Evolutionary conservation across 1,140 invertebrate genomes (phyloP).

Genomic region (Tetraneura akinire): DNA sequence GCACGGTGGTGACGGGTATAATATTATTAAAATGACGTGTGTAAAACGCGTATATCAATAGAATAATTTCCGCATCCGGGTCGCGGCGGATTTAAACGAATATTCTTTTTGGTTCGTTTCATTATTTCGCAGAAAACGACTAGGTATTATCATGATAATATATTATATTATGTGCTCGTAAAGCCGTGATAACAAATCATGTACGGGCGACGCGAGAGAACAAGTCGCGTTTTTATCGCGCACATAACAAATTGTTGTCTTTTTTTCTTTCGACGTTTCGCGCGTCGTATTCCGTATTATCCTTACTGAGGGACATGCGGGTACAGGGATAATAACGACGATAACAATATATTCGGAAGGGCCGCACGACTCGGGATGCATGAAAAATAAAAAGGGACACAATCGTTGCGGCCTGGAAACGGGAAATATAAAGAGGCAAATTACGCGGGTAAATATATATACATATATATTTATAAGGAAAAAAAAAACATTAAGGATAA

Average conservation of each 20-base stretch:
- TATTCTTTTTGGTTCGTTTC: too few relatives aligned
- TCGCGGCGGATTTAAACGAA: too few relatives aligned
- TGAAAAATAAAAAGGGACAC: neutral
- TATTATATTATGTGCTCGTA: neutral
- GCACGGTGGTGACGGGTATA: too few relatives aligned
- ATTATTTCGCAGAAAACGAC: too few relatives aligned
- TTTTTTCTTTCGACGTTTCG: neutral
- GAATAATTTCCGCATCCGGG: too few relatives aligned
- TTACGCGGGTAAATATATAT: neutral
- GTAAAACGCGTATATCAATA: too few relatives aligned
- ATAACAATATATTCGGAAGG: constrained; percentile 12
- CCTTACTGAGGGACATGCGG: too few relatives aligned
- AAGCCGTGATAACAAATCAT: constrained; percentile 35
- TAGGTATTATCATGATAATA: too few relatives aligned
- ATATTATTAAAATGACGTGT: too few relatives aligned
- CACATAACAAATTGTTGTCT: constrained; percentile 21
- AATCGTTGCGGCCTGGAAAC: neutral
- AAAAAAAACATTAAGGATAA: too few relatives aligned
- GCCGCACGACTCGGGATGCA: constrained; percentile 16
- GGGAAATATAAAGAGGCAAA: too few relatives aligned
- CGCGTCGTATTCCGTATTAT: too few relatives aligned
- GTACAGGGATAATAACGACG: neutral
- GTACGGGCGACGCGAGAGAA: neutral
- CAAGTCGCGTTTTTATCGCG: constrained; percentile 26
- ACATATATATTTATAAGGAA: neutral